These are phyloP conservation scores for Dolichopus griseipennis DNA, from an alignment of 2,888 invertebrate species.

Conservation along the genomic window DNA sequence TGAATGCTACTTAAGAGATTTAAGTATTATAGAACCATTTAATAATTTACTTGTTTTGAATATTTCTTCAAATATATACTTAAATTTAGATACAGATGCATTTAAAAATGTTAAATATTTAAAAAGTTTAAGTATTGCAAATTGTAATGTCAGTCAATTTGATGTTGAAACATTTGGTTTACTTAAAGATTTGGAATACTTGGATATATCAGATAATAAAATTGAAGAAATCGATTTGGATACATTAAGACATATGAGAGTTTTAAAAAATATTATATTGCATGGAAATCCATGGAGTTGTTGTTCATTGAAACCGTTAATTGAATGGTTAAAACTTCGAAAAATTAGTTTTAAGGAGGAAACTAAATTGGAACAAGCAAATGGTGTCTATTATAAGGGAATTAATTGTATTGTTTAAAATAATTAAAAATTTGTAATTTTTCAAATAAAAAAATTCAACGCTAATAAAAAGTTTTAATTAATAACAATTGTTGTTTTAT, in stretches of 20 bases:
- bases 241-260: background rate
- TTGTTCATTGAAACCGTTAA: background rate
- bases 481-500: too few species aligned
- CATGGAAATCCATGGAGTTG: background rate
- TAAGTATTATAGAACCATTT: background rate
- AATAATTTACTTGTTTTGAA: background rate
- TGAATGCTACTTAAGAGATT: background rate
- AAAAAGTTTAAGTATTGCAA: background rate
- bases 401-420: constrained; percentile 1
- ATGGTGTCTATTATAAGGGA: background rate
- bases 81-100: background rate
- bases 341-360: background rate
- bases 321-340: background rate
- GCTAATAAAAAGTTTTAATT: too few species aligned
- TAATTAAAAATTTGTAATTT: too few species aligned
- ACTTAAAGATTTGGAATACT: background rate
- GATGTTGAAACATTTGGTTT: background rate
- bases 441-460: too few species aligned
- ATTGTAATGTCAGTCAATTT: background rate
- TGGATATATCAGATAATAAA: background rate
- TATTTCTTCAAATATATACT: background rate
- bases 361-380: background rate
- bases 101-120: background rate
- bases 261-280: background rate
- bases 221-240: background rate